phyloP scores from a whole-genome alignment of 1,140 invertebrate species.

The Papilio polyxenes region DNA sequence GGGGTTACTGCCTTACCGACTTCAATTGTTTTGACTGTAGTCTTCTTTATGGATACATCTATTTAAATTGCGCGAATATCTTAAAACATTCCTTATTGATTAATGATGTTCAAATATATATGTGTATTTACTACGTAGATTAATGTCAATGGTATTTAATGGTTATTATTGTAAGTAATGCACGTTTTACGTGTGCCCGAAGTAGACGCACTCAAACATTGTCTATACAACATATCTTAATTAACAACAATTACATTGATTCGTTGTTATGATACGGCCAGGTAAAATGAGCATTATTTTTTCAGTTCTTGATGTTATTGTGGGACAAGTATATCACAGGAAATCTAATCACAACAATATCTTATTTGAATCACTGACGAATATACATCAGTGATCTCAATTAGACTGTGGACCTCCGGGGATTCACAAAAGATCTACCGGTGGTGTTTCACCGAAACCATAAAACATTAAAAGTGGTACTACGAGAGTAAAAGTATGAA shows the following conservation, averaged over 20 bases:
- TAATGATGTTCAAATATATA: slow-evolving; percentile 35
- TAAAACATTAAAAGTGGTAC: neutral
- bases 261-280: neutral
- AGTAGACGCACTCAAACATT: neutral
- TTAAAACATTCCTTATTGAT: slow-evolving; percentile 27
- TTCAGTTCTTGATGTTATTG: slow-evolving; percentile 15
- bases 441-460: neutral
- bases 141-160: slow-evolving; percentile 36
- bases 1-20: slow-evolving; percentile 19
- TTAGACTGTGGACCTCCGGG: neutral
- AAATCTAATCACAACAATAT: neutral
- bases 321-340: neutral
- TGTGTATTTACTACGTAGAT: slow-evolving; percentile 36
- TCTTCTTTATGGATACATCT: neutral
- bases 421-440: neutral
- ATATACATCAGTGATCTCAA: neutral
- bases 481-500: neutral
- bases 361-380: neutral
- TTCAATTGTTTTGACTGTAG: neutral
- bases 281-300: slow-evolving; percentile 33
- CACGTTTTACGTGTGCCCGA: slow-evolving; percentile 21
- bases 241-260: neutral
- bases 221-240: neutral
- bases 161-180: slow-evolving; percentile 33
- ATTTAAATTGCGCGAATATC: slow-evolving; percentile 24